phyloP scores from a whole-genome alignment of 2,113 vertebrate species.

The Megalops atlanticus region DNA sequence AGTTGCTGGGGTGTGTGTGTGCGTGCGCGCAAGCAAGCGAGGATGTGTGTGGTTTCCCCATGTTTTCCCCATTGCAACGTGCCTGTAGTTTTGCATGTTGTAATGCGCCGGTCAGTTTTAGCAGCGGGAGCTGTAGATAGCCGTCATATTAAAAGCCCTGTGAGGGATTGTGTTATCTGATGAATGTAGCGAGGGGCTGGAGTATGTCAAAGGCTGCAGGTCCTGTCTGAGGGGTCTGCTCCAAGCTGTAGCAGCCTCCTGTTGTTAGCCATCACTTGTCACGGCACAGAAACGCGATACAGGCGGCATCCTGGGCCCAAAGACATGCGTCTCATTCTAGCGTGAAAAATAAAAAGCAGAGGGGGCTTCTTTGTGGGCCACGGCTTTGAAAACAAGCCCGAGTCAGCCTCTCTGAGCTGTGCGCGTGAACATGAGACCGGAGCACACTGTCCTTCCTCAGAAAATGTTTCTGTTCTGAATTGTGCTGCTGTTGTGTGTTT shows the following conservation, averaged over 20 bases:
- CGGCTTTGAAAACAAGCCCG: neutral
- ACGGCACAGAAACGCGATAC: slow-evolving; percentile 39
- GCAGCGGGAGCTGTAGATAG: neutral
- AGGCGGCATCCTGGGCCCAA: slow-evolving; percentile 25
- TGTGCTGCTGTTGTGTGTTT: neutral
- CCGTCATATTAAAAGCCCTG: slow-evolving; percentile 4
- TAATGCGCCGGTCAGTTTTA: slow-evolving; percentile 1
- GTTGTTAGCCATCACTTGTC: slow-evolving; percentile 39
- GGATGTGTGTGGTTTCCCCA: too few species aligned
- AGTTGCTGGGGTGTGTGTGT: neutral
- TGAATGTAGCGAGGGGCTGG: neutral
- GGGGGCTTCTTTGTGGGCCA: neutral
- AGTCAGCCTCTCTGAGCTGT: neutral
- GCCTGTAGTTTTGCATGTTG: neutral
- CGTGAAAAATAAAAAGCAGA: slow-evolving; percentile 45
- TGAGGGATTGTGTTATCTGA: slow-evolving; percentile 13
- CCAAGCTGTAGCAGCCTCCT: slow-evolving; percentile 36
- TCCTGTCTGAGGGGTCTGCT: slow-evolving; percentile 17
- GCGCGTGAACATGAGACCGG: neutral
- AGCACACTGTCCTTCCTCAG: too few species aligned
- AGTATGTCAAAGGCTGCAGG: neutral
- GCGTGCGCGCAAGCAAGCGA: neutral
- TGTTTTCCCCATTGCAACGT: neutral
- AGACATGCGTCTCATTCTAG: slow-evolving; percentile 57
- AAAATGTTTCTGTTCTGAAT: neutral